Percentiles rank a stretch among this genome's conserved stretches.
Evolutionary conservation across 2,888 invertebrate species (phyloP).

Genomic region (Synanthedon vespiformis): DNA sequence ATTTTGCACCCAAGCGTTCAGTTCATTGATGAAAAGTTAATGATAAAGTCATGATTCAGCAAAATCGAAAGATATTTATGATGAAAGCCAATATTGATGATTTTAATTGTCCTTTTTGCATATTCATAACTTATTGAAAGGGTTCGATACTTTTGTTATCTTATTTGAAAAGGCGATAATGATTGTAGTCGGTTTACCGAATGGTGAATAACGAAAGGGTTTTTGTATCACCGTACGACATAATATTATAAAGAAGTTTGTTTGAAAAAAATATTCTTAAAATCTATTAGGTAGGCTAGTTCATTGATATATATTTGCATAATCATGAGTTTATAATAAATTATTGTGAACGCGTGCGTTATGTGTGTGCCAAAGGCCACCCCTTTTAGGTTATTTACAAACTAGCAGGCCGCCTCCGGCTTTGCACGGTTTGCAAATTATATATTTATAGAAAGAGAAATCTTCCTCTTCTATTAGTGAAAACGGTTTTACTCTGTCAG

Average conservation of each 20-base stretch:
- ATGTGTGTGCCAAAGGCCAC: too few species aligned
- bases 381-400: too few species aligned
- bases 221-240: conserved; percentile 1
- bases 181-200: too few species aligned
- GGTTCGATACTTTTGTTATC: conserved; percentile 10
- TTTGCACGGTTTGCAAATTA: too few species aligned
- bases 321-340: conserved; percentile 49
- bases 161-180: conserved; percentile 1
- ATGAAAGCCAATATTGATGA: conserved; percentile 50
- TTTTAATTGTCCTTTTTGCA: conserved; percentile 58
- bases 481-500: too few species aligned
- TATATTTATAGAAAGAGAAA: too few species aligned
- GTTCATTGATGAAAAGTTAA: conserved; percentile 14
- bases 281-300: too few species aligned
- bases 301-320: conserved; percentile 25
- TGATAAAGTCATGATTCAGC: conserved; percentile 36
- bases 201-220: too few species aligned
- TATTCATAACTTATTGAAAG: conserved; percentile 45
- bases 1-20: not conserved
- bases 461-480: too few species aligned
- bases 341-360: conserved; percentile 7
- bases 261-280: not conserved
- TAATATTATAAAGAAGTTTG: not conserved
- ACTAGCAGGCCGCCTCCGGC: too few species aligned
- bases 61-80: conserved; percentile 27